These are phyloP conservation scores for Enteromius thamalakanensis DNA, from an alignment of 2,797 vertebrate genomes.

Conservation along the genomic window DNA sequence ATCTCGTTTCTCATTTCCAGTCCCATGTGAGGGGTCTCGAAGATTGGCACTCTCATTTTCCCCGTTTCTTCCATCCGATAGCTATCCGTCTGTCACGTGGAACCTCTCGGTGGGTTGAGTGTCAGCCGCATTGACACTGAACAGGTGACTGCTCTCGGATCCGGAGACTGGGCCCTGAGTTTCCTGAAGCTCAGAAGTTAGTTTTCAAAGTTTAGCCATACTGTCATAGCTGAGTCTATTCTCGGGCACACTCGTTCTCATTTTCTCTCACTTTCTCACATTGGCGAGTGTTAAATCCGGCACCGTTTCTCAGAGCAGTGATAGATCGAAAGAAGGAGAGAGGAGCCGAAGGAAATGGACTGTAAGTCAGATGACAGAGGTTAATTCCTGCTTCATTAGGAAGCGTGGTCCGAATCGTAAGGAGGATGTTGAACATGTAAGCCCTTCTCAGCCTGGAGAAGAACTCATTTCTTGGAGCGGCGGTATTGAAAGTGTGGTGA, in stretches of 20 bases:
- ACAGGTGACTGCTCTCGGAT: conserved; percentile 41
- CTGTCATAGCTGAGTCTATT: conserved; percentile 37
- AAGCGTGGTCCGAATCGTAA: conserved; percentile 36
- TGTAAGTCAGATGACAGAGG: conserved; percentile 32
- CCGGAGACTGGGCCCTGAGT: not conserved
- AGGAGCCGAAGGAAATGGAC: conserved; percentile 29
- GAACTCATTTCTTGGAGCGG: not conserved
- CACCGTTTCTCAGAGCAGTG: not conserved
- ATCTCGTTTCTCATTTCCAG: conserved; percentile 20
- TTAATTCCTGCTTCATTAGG: conserved; percentile 36
- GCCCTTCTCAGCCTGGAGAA: not conserved
- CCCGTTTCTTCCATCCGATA: not conserved
- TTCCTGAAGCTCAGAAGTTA: conserved; percentile 22
- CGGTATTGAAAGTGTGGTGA: not conserved
- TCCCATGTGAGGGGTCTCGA: not conserved
- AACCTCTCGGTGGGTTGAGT: not conserved
- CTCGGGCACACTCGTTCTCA: not conserved
- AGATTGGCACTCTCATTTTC: conserved; percentile 34
- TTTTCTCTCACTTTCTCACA: conserved; percentile 16
- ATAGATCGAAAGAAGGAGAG: conserved; percentile 8
- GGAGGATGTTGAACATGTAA: conserved; percentile 3
- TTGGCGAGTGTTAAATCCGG: conserved; percentile 23
- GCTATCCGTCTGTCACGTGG: conserved; percentile 1
- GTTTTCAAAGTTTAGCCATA: conserved; percentile 42
- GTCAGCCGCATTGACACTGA: conserved; percentile 27